Evolutionary conservation across 2,888 invertebrate species (phyloP), one percentile per base, ranked within the genome.

Genomic region (Callinectes sapidus): DNA sequence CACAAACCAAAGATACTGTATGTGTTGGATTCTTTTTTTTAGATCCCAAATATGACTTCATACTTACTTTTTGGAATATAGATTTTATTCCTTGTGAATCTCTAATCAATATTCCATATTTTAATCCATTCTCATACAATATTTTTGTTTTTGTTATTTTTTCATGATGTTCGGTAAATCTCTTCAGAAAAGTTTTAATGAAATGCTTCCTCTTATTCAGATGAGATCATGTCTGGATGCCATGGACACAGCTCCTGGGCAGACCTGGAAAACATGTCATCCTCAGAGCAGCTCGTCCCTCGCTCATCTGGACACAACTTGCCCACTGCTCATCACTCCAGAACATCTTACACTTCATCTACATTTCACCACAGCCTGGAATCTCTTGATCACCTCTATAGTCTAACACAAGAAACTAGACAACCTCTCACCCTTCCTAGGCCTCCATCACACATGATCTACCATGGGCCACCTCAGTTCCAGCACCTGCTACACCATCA

Each of bases 401-500:
- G 35, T 35, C 35, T 32, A 10, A 13, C 81, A 2, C n/a, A 81
- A 32, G 35, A 14, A 14, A 81, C 35, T 18, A 32, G 35, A 13
- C 13, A 81, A 0, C 35, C 81, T 35, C 81, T 81, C 81, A 81
- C 81, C 35, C 13, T 81, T 23, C 89, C 89, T 10, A 42, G 89
- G n/a, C 71, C 71, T 23, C 89, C 87, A 14, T 87, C 90, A 32
- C 90, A 93, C 1, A 90, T 90, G n/a, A 93, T 77, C 81, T 90
- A 86, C 88, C 91, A 93, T 18, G 91, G 91, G 3, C 91, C 90
- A 28, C 91, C 92, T 10, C 92, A 92, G 48, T 32, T 92, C 35
- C 92, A 93, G 54, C 90, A 92, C 18, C 71, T 28, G n/a, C 28
- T 77, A 10, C 71, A 87, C 39, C 35, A 61, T 16, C 39, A 28